phyloP scores from a whole-genome alignment of 2,888 invertebrate species.

The Acleris holmiana region DNA sequence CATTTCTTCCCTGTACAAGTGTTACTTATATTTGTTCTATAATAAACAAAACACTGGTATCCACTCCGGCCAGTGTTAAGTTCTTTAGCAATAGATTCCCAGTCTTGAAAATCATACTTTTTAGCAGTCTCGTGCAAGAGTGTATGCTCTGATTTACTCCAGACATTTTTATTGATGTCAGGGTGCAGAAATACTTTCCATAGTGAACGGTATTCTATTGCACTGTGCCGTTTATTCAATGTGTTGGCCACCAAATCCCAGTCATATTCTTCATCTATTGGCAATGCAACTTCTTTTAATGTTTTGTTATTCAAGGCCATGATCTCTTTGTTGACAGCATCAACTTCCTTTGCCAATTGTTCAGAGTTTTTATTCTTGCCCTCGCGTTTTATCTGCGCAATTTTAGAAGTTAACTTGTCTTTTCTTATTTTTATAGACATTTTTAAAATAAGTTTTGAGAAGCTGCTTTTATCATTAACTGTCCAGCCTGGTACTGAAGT shows the following conservation, averaged over 20 bases:
- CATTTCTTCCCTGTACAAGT: constrained; percentile 78
- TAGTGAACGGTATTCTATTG: constrained; percentile 87
- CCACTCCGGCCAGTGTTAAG: constrained; percentile 85
- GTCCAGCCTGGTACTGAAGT: constrained; percentile 82
- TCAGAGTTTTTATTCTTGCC: constrained; percentile 16
- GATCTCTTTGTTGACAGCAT: constrained; percentile 44
- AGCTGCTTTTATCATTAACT: constrained; percentile 80
- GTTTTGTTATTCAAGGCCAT: constrained; percentile 43
- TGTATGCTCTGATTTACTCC: constrained; percentile 62
- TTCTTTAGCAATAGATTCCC: constrained; percentile 86
- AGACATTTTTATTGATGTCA: constrained; percentile 80
- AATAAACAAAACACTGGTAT: constrained; percentile 89
- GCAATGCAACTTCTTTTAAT: constrained; percentile 60
- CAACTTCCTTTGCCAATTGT: constrained; percentile 50
- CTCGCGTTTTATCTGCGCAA: constrained; percentile 43
- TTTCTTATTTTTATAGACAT: constrained; percentile 54
- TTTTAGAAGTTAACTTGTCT: constrained; percentile 50
- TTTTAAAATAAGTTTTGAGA: constrained; percentile 78
- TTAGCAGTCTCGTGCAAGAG: constrained; percentile 56
- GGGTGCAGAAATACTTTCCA: constrained; percentile 90
- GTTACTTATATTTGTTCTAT: constrained; percentile 77
- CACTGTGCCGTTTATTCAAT: constrained; percentile 82
- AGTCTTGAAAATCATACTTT: constrained; percentile 82
- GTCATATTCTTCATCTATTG: constrained; percentile 78
- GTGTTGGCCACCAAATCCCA: constrained; percentile 83